Evolutionary conservation across 1,140 invertebrate species (phyloP), one percentile per base, ranked within the genome.

Genomic region (Lordiphosa stackelbergi): DNA sequence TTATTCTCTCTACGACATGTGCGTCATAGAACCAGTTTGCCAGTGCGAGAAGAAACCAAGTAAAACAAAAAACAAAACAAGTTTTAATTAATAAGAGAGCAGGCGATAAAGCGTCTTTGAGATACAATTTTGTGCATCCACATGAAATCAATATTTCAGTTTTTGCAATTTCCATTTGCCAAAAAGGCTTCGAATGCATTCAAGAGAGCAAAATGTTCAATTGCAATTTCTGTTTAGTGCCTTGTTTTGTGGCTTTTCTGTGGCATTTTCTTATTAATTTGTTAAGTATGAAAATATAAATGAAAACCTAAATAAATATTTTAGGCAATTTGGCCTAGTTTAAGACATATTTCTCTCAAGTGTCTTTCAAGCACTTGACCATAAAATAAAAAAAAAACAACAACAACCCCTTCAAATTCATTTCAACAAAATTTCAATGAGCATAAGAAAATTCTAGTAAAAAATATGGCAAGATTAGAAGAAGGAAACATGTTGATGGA

Each of bases 11-110:
- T 31, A 31, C 28, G 28, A 8, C 28, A 31, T 19, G 47, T 49
- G 47, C 47, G 47, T 49, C 47, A 49, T 49, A 49, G 47, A 49
- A 49, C 47, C 47, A 49, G 47, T 49, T 49, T 49, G 24, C 7
- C 7, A 5, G 28, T 31, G 7, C 6, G 28, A 31, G 28, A 31
- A 31, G 28, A 31, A 31, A 31, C 28, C 5, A 31, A 8, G 4
- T 7, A 6, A 28, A 28, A 28, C 24, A 28, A 28, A 28, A 28
- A 28, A 5, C 24, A 5, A 31, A 31, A 31, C 28, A 31, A 31
- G 28, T 31, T 46, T 34, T 28, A 46, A 13, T 46, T 46, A 46
- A 46, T 31, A 34, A 46, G 13, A 13, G 24, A 46, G 11, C 11
- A 10, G 3, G 12, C 19, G 43, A 31, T 22, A 42, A 42, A 24